Conservation (phyloP, 2,797 vertebrate genomes). For the Parambassis ranga region DNA sequence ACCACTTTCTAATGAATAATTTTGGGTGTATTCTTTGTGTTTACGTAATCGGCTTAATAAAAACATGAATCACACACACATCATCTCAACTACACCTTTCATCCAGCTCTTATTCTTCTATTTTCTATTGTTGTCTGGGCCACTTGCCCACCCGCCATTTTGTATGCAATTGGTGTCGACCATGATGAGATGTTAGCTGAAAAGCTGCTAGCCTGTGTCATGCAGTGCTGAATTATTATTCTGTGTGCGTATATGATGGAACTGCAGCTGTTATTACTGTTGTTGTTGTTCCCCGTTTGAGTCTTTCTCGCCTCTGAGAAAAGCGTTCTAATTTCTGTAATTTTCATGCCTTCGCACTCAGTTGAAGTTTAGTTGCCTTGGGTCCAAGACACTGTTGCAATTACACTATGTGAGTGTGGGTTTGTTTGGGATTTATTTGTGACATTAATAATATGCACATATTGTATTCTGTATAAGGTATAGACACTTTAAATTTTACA, state of each 20-base stretch:
- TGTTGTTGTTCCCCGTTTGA: conserved; percentile 30
- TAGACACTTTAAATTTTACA: not conserved
- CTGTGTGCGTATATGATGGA: conserved; percentile 44
- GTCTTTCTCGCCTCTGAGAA: conserved; percentile 5
- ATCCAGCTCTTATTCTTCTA: not conserved
- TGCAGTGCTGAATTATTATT: conserved; percentile 70
- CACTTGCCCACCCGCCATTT: conserved; percentile 43
- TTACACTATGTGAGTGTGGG: not conserved
- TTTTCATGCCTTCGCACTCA: conserved; percentile 5
- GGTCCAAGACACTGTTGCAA: not conserved
- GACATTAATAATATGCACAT: not conserved
- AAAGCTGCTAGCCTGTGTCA: conserved; percentile 40
- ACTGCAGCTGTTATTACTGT: conserved; percentile 65
- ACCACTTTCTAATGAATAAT: conserved; percentile 4
- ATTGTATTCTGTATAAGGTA: not conserved
- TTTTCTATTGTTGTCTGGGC: conserved; percentile 23
- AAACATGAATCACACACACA: conserved; percentile 30
- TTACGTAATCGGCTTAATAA: conserved; percentile 18
- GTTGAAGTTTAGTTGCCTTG: not conserved
- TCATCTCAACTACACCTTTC: conserved; percentile 8
- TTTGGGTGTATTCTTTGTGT: not conserved
- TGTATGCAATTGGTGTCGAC: conserved; percentile 44
- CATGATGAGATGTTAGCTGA: conserved; percentile 47
- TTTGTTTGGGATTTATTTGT: not conserved
- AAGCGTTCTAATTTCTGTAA: conserved; percentile 16